phyloP scores from a whole-genome alignment of 2,888 invertebrate species.

The Xylophagus ater region DNA sequence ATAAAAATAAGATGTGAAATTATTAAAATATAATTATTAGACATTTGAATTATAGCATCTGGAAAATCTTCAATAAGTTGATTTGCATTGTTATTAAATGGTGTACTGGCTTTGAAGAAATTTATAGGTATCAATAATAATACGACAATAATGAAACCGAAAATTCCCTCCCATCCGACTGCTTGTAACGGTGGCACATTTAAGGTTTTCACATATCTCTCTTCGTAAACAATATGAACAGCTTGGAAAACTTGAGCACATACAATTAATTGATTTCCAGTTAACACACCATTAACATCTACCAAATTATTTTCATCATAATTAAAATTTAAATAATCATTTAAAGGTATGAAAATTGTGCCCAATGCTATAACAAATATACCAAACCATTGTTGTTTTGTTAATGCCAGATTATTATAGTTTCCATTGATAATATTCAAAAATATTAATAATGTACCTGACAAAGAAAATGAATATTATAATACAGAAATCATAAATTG shows the following conservation, averaged over 20 bases:
- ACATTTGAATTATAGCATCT: constrained; percentile 77
- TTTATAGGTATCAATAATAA: constrained; percentile 66
- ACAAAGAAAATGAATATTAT: constrained; percentile 10
- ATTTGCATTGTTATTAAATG: constrained; percentile 64
- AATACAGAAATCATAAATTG: neutral
- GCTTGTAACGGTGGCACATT: constrained; percentile 85
- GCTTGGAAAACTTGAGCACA: constrained; percentile 72
- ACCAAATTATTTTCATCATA: constrained; percentile 28
- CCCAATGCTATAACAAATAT: constrained; percentile 62
- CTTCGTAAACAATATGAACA: constrained; percentile 89
- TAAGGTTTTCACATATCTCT: constrained; percentile 72
- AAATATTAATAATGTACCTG: constrained; percentile 77
- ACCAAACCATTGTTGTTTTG: constrained; percentile 61
- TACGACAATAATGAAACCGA: constrained; percentile 54
- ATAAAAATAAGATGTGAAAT: constrained; percentile 57
- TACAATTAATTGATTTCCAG: constrained; percentile 66
- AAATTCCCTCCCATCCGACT: constrained; percentile 87
- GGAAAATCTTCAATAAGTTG: constrained; percentile 71
- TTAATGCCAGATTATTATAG: constrained; percentile 57
- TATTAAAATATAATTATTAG: constrained; percentile 46
- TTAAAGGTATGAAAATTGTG: constrained; percentile 57
- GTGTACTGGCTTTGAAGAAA: constrained; percentile 61
- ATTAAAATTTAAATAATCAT: constrained; percentile 48
- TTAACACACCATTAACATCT: constrained; percentile 58
- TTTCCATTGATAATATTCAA: constrained; percentile 78